Conservation (phyloP, 2,888 invertebrate genomes). For the Lottia gigantea region DNA sequence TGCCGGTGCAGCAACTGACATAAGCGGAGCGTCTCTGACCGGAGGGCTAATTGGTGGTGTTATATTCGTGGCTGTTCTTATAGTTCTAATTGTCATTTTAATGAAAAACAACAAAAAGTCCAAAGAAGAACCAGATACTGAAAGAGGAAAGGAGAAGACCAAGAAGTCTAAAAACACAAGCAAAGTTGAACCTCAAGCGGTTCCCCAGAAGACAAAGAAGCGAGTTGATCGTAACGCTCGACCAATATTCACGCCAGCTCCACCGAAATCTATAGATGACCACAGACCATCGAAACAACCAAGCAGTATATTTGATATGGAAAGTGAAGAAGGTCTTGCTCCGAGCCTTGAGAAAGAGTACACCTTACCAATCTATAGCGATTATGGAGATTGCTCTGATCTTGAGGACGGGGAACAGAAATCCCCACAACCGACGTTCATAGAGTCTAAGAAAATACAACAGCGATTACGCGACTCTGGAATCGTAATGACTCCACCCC, state of each 20-base stretch:
- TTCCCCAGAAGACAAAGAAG: not conserved
- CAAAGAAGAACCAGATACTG: not conserved
- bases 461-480: not conserved
- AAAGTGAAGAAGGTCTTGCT: not conserved
- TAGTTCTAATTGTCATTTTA: not conserved
- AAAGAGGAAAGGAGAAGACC: too few species aligned
- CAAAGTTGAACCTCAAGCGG: not conserved
- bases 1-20: not conserved
- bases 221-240: conserved; percentile 16
- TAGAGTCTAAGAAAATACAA: not conserved
- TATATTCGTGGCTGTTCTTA: not conserved
- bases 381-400: not conserved
- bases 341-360: conserved; percentile 2
- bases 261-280: conserved; percentile 15
- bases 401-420: too few species aligned
- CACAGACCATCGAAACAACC: not conserved
- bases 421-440: not conserved
- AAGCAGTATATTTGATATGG: not conserved
- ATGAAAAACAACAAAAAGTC: not conserved
- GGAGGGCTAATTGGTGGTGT: not conserved
- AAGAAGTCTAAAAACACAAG: not conserved
- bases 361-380: not conserved
- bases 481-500: not conserved
- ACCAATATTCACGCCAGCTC: conserved; percentile 26
- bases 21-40: not conserved